Conservation (phyloP, 2,113 vertebrate species). For the Notothenia rossii region DNA sequence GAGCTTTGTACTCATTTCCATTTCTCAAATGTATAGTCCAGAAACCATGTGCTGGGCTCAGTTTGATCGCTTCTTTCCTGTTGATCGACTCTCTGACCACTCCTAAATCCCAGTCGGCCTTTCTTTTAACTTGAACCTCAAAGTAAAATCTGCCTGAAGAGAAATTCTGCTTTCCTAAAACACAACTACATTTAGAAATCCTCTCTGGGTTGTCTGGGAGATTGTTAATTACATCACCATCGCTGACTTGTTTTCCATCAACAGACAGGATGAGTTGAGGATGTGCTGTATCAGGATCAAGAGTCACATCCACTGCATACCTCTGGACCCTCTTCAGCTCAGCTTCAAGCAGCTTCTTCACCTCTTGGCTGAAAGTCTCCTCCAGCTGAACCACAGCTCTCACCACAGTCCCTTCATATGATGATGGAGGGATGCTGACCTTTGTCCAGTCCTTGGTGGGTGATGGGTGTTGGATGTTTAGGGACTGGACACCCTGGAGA, state of each 20-base stretch:
- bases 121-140: constrained; percentile 11
- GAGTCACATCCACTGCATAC: constrained; percentile 21
- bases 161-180: constrained; percentile 28
- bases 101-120: background rate
- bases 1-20: background rate
- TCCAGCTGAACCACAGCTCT: no score
- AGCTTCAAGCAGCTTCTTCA: no score
- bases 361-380: no score
- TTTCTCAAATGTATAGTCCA: background rate
- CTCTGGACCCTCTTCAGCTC: no score
- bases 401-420: no score
- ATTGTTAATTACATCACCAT: background rate
- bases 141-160: constrained; percentile 16
- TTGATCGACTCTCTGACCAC: constrained; percentile 8
- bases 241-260: background rate
- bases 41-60: background rate
- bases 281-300: constrained; percentile 33
- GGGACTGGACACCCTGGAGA: no score
- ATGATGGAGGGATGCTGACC: no score
- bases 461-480: no score
- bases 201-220: background rate
- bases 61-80: background rate
- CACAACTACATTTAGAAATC: background rate
- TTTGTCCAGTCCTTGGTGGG: no score
- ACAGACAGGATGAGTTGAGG: background rate